phyloP scores from a whole-genome alignment of 2,113 vertebrate species.

The Melanerpes aurifrons region DNA sequence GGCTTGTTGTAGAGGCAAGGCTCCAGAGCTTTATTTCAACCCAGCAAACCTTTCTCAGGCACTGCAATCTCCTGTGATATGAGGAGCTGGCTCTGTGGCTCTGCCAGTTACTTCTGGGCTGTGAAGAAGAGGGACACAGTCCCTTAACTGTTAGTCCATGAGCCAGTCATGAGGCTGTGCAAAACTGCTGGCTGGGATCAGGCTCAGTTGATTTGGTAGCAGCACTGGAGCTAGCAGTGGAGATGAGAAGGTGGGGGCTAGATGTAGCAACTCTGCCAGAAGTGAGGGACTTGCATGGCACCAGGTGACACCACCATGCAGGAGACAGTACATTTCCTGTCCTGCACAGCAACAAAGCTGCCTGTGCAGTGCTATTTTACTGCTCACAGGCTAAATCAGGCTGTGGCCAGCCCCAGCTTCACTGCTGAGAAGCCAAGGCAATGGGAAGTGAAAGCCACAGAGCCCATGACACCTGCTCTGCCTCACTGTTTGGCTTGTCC shows the following conservation, averaged over 20 bases:
- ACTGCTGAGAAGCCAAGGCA: neutral
- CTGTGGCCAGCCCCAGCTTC: neutral
- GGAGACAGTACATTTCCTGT: neutral
- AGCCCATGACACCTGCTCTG: constrained; percentile 30
- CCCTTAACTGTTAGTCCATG: neutral
- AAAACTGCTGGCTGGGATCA: rapidly evolving
- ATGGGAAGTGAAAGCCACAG: constrained; percentile 16
- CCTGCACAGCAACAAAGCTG: neutral
- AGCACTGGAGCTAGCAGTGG: neutral
- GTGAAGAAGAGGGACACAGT: neutral
- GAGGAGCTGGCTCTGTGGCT: neutral
- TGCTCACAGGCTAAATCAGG: neutral
- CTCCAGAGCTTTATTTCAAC: neutral
- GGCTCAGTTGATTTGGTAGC: rapidly evolving
- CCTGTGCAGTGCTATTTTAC: neutral
- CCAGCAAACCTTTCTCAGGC: neutral
- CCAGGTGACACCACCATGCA: rapidly evolving
- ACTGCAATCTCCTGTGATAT: neutral
- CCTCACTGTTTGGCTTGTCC: neutral
- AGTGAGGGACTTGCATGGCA: rapidly evolving
- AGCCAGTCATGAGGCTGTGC: neutral
- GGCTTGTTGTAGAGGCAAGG: neutral
- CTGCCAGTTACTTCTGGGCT: neutral
- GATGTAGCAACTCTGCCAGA: neutral
- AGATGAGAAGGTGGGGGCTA: neutral